These are phyloP conservation scores for Pycnomerus fuliginosus DNA, from an alignment of 2,888 invertebrate genomes.

Conservation along the genomic window DNA sequence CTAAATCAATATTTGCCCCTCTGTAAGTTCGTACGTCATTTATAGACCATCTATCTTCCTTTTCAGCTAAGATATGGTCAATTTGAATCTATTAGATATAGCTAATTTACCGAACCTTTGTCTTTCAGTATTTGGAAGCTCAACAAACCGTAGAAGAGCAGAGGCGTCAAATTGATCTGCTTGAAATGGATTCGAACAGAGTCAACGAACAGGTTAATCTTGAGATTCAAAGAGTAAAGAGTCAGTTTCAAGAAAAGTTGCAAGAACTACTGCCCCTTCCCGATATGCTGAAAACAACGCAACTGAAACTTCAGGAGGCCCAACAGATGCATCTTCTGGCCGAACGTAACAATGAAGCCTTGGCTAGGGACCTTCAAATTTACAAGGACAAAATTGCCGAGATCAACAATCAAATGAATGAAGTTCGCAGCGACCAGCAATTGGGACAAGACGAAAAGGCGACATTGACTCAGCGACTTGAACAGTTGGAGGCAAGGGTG, in stretches of 20 bases:
- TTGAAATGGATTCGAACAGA: slow-evolving; percentile 71
- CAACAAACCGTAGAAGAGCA: slow-evolving; percentile 73
- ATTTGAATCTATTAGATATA: too few species aligned
- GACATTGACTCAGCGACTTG: slow-evolving; percentile 44
- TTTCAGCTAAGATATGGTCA: too few species aligned
- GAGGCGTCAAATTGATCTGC: slow-evolving; percentile 65
- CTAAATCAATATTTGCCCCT: too few species aligned
- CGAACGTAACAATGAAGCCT: slow-evolving; percentile 66
- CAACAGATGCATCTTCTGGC: slow-evolving; percentile 67
- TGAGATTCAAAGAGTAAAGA: slow-evolving; percentile 70
- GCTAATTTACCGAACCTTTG: too few species aligned
- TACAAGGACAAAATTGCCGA: slow-evolving; percentile 56
- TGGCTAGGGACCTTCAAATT: slow-evolving; percentile 64
- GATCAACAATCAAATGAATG: slow-evolving; percentile 54
- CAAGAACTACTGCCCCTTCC: slow-evolving; percentile 69
- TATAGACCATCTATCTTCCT: too few species aligned
- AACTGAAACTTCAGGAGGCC: slow-evolving; percentile 66
- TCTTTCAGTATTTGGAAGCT: slow-evolving; percentile 60
- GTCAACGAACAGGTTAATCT: slow-evolving; percentile 71
- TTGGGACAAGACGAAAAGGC: slow-evolving; percentile 53
- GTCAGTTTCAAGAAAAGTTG: slow-evolving; percentile 71
- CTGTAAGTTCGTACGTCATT: too few species aligned
- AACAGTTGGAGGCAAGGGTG: slow-evolving; percentile 38
- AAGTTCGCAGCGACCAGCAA: slow-evolving; percentile 57
- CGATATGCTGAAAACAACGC: slow-evolving; percentile 67